A percentile compares a stretch with the other conserved stretches of the same genome.
Conservation (phyloP, 2,113 vertebrate species). For the Edolisoma coerulescens region DNA sequence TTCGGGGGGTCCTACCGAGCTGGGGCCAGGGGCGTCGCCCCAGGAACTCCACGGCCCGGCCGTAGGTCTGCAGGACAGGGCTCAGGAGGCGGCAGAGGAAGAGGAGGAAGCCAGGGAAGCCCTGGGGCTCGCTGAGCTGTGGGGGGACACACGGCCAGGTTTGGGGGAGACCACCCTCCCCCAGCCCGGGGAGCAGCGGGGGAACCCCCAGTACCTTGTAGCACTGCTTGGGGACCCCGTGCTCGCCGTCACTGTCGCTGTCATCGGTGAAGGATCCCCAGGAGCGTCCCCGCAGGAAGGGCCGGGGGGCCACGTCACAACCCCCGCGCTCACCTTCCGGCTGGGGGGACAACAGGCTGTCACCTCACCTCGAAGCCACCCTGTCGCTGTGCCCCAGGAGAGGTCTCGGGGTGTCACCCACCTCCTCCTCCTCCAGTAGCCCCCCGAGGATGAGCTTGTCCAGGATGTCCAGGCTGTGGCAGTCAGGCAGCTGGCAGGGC, state of each 20-base stretch:
- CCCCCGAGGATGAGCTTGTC: slow-evolving; percentile 88
- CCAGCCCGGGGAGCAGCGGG: accelerated
- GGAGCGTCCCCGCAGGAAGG: neutral
- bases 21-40: neutral
- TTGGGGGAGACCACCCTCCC: accelerated
- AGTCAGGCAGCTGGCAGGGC: slow-evolving; percentile 84
- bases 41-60: slow-evolving; percentile 71
- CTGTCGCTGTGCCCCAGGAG: too few species aligned
- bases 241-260: slow-evolving; percentile 82
- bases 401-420: slow-evolving; percentile 30
- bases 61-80: slow-evolving; percentile 77
- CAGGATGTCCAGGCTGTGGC: slow-evolving; percentile 79
- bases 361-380: neutral
- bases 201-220: slow-evolving; percentile 78
- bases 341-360: neutral
- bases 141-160: neutral
- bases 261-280: slow-evolving; percentile 62
- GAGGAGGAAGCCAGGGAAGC: slow-evolving; percentile 80
- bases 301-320: slow-evolving; percentile 74
- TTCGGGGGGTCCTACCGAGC: neutral
- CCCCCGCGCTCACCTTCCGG: neutral
- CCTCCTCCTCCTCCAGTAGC: slow-evolving; percentile 87
- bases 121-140: slow-evolving; percentile 79
- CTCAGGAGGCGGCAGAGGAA: slow-evolving; percentile 87
- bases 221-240: slow-evolving; percentile 35